phyloP scores from a whole-genome alignment of 2,113 vertebrate genomes.

The Macaca nemestrina region DNA sequence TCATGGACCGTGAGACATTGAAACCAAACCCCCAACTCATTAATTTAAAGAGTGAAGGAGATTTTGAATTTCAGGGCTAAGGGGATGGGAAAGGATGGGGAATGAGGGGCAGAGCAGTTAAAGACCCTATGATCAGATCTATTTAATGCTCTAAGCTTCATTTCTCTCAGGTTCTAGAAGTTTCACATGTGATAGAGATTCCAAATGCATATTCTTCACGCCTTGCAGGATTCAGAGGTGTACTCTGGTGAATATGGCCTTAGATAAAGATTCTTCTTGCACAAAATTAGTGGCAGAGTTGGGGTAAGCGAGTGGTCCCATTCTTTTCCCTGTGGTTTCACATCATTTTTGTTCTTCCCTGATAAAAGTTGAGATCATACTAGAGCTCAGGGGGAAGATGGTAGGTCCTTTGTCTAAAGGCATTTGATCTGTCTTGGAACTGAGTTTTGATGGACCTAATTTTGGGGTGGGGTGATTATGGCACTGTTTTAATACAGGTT shows the following conservation, averaged over 20 bases:
- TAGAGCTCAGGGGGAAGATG: neutral
- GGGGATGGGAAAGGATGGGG: neutral
- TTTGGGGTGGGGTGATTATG: neutral
- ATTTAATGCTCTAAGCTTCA: slow-evolving; percentile 14
- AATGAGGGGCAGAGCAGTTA: neutral
- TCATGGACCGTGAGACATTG: neutral
- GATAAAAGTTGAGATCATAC: neutral
- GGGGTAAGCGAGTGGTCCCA: neutral
- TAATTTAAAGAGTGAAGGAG: neutral
- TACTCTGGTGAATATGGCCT: neutral
- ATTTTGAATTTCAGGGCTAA: neutral
- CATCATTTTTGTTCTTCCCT: neutral
- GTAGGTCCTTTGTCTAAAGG: neutral
- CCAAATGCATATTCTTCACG: neutral
- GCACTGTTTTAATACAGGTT: neutral
- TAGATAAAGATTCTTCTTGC: slow-evolving; percentile 20
- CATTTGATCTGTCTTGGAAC: slow-evolving; percentile 7
- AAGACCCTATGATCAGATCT: neutral
- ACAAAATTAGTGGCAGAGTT: neutral
- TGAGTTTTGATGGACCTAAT: slow-evolving; percentile 5
- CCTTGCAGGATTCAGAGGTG: neutral
- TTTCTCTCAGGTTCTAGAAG: neutral
- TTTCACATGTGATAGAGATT: neutral
- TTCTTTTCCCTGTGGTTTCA: neutral
- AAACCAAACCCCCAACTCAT: neutral